Percentiles rank a stretch among this genome's conserved stretches.
These are phyloP conservation scores for Glaucidium brasilianum DNA, from an alignment of 2,113 vertebrate species.

Conservation along the genomic window DNA sequence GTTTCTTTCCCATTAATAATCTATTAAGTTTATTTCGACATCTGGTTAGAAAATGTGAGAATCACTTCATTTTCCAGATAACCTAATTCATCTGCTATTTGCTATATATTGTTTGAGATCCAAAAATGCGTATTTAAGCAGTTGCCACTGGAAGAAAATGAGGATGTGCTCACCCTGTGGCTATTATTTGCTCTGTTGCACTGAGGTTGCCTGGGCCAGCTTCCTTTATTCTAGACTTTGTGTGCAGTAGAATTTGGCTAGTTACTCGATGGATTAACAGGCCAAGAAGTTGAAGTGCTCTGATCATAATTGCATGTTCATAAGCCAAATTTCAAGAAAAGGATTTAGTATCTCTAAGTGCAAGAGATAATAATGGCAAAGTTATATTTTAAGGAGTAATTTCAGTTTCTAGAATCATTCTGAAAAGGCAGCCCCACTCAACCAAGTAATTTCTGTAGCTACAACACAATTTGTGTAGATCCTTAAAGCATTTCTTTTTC, in stretches of 20 bases:
- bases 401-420: constrained; percentile 10
- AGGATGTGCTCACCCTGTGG: background rate
- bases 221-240: background rate
- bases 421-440: background rate
- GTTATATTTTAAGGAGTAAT: background rate
- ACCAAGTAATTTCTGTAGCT: constrained; percentile 43
- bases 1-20: background rate
- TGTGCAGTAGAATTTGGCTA: background rate
- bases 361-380: constrained; percentile 18
- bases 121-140: background rate
- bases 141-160: background rate
- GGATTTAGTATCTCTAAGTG: constrained; percentile 30
- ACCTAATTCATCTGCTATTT: background rate
- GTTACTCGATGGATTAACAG: background rate
- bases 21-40: background rate
- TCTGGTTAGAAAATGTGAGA: background rate
- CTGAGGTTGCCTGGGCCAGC: background rate
- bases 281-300: constrained; percentile 10
- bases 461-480: background rate
- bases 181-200: background rate
- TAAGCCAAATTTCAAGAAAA: background rate
- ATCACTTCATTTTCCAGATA: background rate
- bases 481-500: constrained; percentile 26
- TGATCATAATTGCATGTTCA: constrained; percentile 12
- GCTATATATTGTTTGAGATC: background rate